Base-by-base conservation (phyloP, 2,113 vertebrate genomes). In the Oncorhynchus mykiss region DNA sequence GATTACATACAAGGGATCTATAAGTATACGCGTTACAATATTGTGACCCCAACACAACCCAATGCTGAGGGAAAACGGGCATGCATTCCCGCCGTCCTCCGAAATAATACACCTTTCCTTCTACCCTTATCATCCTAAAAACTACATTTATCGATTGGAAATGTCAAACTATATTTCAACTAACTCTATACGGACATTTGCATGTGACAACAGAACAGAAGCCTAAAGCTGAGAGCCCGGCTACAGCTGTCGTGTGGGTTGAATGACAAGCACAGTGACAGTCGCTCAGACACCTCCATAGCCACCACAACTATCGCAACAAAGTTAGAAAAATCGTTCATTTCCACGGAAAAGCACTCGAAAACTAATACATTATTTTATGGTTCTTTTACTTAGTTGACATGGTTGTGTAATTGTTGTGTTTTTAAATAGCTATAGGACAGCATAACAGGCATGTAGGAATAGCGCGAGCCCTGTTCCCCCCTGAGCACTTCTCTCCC, bases 401-500 rank as follows among this genome's bases (percentile, higher is more conserved):
- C 20, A 34, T 14, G n/a, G 6, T 8, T 12, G 7, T 5, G 65
- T 24, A 25, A 24, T 14, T 27, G 3, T 68, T 67, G 29, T 68
- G 66, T 68, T 68, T 68, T 16, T 62, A 62, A 62, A 62, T 24
- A 62, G 59, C 59, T 8, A 62, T 22, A 62, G 18, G 59, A 22
- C 59, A 6, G n/a, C 59, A 22, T 62, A n/a, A 62, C 59, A 62
- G 7, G 66, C 27, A 67, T 75, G 68, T 67, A 70, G 29, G 31
- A 57, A 62, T 72, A 71, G 22, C n/a, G 3, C 64, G 27, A n/a
- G 1, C 13, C 67, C 12, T 2, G 18, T 27, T 51, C 79, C 73
- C 64, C 85, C 62, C 75, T 72, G 16, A 69, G 74, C 76, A 75
- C 84, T 78, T 81, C 73, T 76, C 75, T 76, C 75, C 84, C 83